Conservation (phyloP, 2,113 vertebrate species). For the Petrocephalus zakoni region DNA sequence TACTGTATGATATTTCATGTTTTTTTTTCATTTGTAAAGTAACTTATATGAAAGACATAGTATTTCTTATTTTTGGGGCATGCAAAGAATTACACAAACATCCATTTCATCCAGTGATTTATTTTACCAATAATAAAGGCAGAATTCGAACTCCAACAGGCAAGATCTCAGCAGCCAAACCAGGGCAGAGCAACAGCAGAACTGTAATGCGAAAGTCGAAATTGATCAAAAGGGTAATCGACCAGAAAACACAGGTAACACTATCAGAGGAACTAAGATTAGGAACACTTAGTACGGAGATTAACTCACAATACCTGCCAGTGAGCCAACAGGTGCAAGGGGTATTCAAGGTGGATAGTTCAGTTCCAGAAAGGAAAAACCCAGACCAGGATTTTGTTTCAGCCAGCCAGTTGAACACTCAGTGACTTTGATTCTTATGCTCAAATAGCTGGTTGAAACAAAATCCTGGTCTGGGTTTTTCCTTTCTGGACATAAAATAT, state of each 20-base stretch:
- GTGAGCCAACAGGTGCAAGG: not conserved
- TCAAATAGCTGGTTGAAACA: not conserved
- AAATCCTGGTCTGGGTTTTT: not conserved
- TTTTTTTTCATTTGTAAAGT: not conserved
- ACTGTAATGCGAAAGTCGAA: not conserved
- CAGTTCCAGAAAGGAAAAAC: not conserved
- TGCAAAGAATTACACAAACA: not conserved
- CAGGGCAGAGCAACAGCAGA: not conserved
- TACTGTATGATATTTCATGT: not conserved
- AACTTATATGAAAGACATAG: not conserved
- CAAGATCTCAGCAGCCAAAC: not conserved
- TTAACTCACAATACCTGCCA: not conserved
- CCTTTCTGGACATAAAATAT: not conserved
- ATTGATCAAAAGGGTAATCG: not conserved
- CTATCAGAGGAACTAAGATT: not conserved
- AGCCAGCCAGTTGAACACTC: not conserved
- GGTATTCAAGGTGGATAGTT: not conserved
- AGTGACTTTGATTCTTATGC: not conserved
- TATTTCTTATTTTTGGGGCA: not conserved
- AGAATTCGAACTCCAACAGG: not conserved
- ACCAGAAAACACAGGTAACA: not conserved
- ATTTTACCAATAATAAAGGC: not conserved
- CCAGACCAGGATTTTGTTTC: not conserved
- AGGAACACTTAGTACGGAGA: not conserved
- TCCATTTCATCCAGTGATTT: not conserved